Conservation (phyloP, 1,140 invertebrate genomes). For the Drosophila tani region DNA sequence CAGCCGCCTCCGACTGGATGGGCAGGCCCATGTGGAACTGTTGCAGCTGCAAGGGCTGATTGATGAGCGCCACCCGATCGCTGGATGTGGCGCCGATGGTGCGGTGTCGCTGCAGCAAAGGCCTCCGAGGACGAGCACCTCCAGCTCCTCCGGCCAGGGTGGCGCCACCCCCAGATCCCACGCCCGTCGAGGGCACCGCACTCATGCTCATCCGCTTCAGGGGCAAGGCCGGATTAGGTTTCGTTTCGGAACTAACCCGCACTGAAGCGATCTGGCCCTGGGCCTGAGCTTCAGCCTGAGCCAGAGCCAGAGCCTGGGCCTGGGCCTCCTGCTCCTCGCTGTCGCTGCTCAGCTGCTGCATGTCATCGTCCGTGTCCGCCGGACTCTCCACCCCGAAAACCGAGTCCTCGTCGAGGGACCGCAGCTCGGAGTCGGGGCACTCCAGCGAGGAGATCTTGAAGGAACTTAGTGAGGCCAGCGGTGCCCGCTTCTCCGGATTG, state of each 20-base stretch:
- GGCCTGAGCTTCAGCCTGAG: conserved; percentile 7
- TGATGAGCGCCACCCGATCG: conserved; percentile 58
- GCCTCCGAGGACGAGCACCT: conserved; percentile 59
- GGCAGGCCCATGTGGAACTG: conserved; percentile 40
- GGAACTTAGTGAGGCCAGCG: conserved; percentile 91
- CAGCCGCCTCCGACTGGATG: conserved; percentile 33
- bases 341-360: conserved; percentile 92
- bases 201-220: conserved; percentile 69
- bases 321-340: conserved; percentile 87
- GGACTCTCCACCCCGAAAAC: conserved; percentile 88
- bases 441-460: conserved; percentile 89
- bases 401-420: conserved; percentile 90
- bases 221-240: conserved; percentile 38
- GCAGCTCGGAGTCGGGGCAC: conserved; percentile 88
- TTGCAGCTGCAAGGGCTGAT: conserved; percentile 36
- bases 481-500: conserved; percentile 86
- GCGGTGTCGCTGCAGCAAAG: conserved; percentile 74
- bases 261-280: conserved; percentile 19
- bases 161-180: background rate
- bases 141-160: background rate
- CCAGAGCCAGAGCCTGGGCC: conserved; percentile 3
- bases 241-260: conserved; percentile 10
- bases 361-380: conserved; percentile 91
- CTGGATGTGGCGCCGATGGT: conserved; percentile 66
- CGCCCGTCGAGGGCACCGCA: conserved; percentile 24